A percentile compares a stretch with the other conserved stretches of the same genome.
Conservation (phyloP, 2,113 vertebrate genomes). For the Aythya baeri region DNA sequence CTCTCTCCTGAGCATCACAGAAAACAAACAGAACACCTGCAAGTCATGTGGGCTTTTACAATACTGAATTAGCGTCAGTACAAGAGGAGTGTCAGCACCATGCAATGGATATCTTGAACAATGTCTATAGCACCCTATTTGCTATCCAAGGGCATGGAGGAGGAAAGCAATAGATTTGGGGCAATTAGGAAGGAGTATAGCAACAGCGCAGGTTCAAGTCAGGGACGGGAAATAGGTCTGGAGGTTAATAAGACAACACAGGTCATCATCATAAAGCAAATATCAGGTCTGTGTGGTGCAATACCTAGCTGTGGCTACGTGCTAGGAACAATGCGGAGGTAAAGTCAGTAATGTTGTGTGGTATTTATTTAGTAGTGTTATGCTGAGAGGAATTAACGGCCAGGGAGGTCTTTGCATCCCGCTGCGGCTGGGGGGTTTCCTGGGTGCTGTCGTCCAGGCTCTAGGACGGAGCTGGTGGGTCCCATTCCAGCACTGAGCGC, state of each 20-base stretch:
- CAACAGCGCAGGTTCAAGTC: not conserved
- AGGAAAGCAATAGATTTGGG: not conserved
- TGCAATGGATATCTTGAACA: not conserved
- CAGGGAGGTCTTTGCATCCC: not conserved
- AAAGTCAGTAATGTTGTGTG: not conserved
- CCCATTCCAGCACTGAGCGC: not conserved
- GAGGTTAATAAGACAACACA: not conserved
- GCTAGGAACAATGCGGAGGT: not conserved
- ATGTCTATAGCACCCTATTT: not conserved
- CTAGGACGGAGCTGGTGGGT: not conserved
- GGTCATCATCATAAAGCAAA: not conserved
- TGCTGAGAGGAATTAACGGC: not conserved
- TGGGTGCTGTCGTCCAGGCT: not conserved
- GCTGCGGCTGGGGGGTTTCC: not conserved
- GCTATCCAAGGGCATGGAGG: not conserved
- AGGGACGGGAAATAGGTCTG: not conserved
- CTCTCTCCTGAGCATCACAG: not conserved
- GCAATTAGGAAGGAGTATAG: not conserved
- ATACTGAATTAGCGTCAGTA: not conserved
- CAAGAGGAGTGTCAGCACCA: rapidly evolving
- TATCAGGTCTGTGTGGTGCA: not conserved
- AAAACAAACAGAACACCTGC: not conserved
- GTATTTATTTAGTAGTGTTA: not conserved
- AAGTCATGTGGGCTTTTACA: not conserved
- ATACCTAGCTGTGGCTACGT: not conserved